These are phyloP conservation scores for Zaprionus ghesquierei DNA, from an alignment of 1,140 invertebrate species.

Conservation along the genomic window DNA sequence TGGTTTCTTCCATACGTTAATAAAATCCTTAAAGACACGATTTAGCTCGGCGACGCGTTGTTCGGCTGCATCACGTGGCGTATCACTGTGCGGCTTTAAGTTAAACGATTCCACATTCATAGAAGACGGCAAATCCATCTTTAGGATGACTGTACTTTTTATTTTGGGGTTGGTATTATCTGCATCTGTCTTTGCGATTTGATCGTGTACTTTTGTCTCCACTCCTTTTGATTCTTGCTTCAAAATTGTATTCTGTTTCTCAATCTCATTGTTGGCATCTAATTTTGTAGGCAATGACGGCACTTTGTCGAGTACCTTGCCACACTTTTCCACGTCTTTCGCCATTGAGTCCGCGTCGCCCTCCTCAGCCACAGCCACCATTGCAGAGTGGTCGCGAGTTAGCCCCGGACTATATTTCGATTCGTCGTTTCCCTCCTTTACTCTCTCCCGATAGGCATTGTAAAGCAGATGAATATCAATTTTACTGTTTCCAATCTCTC, in stretches of 20 bases:
- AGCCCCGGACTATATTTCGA: background rate
- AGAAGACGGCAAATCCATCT: slow-evolving; percentile 4
- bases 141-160: slow-evolving; percentile 2
- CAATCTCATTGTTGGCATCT: slow-evolving; percentile 5
- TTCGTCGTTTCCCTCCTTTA: background rate
- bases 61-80: background rate
- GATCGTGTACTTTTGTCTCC: background rate
- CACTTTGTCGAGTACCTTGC: background rate
- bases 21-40: slow-evolving; percentile 36
- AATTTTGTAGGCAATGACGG: background rate
- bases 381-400: background rate
- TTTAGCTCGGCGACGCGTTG: slow-evolving; percentile 26
- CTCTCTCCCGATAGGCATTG: slow-evolving; percentile 36
- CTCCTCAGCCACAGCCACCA: background rate
- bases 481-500: background rate
- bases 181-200: background rate
- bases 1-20: slow-evolving; percentile 27
- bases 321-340: background rate
- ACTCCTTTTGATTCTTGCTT: background rate
- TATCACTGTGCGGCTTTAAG: background rate
- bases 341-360: background rate
- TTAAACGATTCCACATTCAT: background rate
- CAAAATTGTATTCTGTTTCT: background rate
- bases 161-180: background rate
- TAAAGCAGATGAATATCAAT: slow-evolving; percentile 40